phyloP scores from a whole-genome alignment of 2,888 invertebrate species.

The Synergus itoensis region DNA sequence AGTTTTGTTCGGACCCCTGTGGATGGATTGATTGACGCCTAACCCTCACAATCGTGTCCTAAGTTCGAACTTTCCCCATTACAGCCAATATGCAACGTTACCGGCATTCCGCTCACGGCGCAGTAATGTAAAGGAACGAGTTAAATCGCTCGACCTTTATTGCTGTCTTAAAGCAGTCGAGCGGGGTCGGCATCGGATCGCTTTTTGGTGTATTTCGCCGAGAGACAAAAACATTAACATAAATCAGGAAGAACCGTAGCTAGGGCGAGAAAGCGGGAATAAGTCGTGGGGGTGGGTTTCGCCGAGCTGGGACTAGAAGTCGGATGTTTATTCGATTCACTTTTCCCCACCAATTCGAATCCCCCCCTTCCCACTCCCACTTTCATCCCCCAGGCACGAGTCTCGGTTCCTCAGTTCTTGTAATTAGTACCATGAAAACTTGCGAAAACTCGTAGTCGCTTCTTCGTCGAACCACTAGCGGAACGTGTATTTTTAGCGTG shows the following conservation, averaged over 20 bases:
- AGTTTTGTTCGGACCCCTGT: conserved; percentile 49
- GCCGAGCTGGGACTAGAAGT: conserved; percentile 45
- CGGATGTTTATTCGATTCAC: conserved; percentile 76
- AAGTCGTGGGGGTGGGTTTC: conserved; percentile 52
- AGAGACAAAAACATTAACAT: conserved; percentile 78
- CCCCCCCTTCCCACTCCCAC: conserved; percentile 45
- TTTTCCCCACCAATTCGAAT: conserved; percentile 59
- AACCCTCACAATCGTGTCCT: conserved; percentile 62
- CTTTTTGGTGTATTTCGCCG: conserved; percentile 76
- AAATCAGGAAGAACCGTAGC: conserved; percentile 72
- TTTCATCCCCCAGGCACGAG: conserved; percentile 29
- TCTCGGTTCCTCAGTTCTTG: conserved; percentile 60
- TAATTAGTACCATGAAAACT: conserved; percentile 70
- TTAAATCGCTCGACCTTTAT: conserved; percentile 76
- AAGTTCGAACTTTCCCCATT: conserved; percentile 74
- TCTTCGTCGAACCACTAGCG: conserved; percentile 32
- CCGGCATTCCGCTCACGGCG: conserved; percentile 54
- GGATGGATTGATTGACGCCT: conserved; percentile 73
- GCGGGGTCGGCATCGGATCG: conserved; percentile 66
- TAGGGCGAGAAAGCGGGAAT: conserved; percentile 64
- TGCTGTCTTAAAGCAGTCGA: conserved; percentile 77
- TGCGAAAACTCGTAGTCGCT: conserved; percentile 54
- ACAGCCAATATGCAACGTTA: conserved; percentile 69
- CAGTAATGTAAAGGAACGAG: conserved; percentile 69
- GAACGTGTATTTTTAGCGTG: conserved; percentile 38